Evolutionary conservation across 2,888 invertebrate genomes (phyloP).

Genomic region (Dermolepida albohirtum): DNA sequence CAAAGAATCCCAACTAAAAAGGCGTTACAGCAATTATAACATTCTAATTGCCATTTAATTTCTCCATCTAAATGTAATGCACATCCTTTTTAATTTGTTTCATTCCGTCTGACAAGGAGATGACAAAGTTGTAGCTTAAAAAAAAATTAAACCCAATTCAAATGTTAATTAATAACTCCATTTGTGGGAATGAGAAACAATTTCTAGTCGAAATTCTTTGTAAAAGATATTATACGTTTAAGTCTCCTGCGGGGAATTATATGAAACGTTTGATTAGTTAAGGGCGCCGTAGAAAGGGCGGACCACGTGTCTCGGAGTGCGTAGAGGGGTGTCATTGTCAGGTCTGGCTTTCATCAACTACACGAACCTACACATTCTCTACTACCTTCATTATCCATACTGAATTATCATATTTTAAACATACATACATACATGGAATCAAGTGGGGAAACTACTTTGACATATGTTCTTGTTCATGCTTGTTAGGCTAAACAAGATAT

Average conservation of each 20-base stretch:
- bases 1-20: too few relatives aligned
- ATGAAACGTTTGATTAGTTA: constrained; percentile 33
- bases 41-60: too few relatives aligned
- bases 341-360: constrained; percentile 30
- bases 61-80: too few relatives aligned
- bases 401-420: constrained; percentile 19
- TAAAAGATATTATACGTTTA: constrained; percentile 17
- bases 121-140: neutral
- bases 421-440: too few relatives aligned
- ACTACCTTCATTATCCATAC: too few relatives aligned
- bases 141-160: constrained; percentile 26
- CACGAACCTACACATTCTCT: neutral
- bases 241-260: constrained; percentile 20
- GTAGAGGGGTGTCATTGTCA: constrained; percentile 26
- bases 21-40: too few relatives aligned
- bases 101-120: too few relatives aligned
- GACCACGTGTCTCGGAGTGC: constrained; percentile 11
- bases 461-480: constrained; percentile 39
- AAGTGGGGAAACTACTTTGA: constrained; percentile 34
- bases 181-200: constrained; percentile 4
- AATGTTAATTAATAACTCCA: constrained; percentile 33
- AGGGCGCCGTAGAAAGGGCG: constrained; percentile 20
- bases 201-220: constrained; percentile 4
- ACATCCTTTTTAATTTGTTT: too few relatives aligned
- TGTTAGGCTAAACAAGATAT: constrained; percentile 43